Evolutionary conservation across 2,888 invertebrate genomes (phyloP).

Genomic region (Cryptocephalus primarius): DNA sequence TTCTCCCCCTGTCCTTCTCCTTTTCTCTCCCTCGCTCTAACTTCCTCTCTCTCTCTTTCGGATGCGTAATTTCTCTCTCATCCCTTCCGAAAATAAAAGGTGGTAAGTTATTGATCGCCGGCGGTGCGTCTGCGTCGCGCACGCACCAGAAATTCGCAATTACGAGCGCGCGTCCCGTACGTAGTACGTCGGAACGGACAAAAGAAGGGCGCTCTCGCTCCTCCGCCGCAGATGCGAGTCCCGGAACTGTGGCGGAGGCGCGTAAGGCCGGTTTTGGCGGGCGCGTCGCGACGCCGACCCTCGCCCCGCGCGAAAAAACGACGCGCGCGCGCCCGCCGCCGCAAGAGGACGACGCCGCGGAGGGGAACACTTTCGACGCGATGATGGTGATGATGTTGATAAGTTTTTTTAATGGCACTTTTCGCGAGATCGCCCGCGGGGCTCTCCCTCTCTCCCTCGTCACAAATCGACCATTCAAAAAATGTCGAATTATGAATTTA

Average conservation of each 20-base stretch:
- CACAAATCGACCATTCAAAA: too few species aligned
- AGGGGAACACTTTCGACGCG: slow-evolving; percentile 36
- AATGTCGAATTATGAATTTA: slow-evolving; percentile 8
- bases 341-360: slow-evolving; percentile 5
- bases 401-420: slow-evolving; percentile 19
- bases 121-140: slow-evolving; percentile 20
- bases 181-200: not conserved
- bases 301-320: not conserved
- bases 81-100: slow-evolving; percentile 19
- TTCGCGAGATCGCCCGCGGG: slow-evolving; percentile 3
- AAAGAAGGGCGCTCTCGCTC: not conserved
- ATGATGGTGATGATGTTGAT: slow-evolving; percentile 28
- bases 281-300: not conserved
- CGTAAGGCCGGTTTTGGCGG: not conserved
- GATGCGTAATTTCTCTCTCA: slow-evolving; percentile 17
- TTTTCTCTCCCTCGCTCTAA: not conserved
- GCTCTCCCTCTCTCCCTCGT: too few species aligned
- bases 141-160: slow-evolving; percentile 34
- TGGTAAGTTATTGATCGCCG: slow-evolving; percentile 27
- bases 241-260: not conserved
- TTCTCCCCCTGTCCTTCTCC: not conserved
- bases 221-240: too few species aligned
- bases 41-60: not conserved
- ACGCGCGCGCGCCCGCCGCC: not conserved
- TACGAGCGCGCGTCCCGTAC: slow-evolving; percentile 18